Evolutionary conservation across 2,888 invertebrate species (phyloP), one percentile per base, ranked within the genome.

Genomic region (Monoplex corrugatus): DNA sequence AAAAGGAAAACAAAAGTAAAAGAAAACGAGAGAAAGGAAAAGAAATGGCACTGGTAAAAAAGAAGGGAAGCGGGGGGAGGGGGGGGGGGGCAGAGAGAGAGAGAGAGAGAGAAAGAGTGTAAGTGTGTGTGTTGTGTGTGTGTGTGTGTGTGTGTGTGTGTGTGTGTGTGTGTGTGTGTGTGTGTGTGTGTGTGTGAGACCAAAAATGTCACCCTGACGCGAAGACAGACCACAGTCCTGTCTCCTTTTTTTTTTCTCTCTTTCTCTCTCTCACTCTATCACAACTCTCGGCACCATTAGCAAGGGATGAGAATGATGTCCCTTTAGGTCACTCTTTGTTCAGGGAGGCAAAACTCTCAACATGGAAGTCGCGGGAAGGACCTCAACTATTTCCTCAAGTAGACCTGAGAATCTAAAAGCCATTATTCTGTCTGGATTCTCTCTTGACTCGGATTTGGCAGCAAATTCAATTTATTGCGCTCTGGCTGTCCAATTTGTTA

Each of bases 371-470:
- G 38, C 84, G 28, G 10, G 23, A 35, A 84, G 45, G 84, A 32
- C 23, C 43, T 10, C 50, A 32, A 32, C 83, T 19, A 32, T 28
- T 83, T 83, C 45, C 38, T 23, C 84, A 84, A 84, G 84, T 84
- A 84, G 84, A 84, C 84, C 84, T 57, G 84, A 57, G 84, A 84
- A 84, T 84, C 84, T 57, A 44, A 84, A 84, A 84, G 84, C 84
- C 84, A 84, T 84, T 57, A 84, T 84, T 84, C 57, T 84, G 45
- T 45, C 84, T 84, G 50, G 50, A 84, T 57, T 84, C 57, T 35
- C 84, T 84, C 84, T 84, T 84, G 84, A 84, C 84, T 84, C 35
- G 84, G 84, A 57, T 84, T 84, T 84, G 84, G 84, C 84, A 84
- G 84, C 84, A 84, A 84, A 84, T 84, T 84, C 35, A 84, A 84